phyloP scores from a whole-genome alignment of 2,113 vertebrate species.

The Dicaeum eximium region DNA sequence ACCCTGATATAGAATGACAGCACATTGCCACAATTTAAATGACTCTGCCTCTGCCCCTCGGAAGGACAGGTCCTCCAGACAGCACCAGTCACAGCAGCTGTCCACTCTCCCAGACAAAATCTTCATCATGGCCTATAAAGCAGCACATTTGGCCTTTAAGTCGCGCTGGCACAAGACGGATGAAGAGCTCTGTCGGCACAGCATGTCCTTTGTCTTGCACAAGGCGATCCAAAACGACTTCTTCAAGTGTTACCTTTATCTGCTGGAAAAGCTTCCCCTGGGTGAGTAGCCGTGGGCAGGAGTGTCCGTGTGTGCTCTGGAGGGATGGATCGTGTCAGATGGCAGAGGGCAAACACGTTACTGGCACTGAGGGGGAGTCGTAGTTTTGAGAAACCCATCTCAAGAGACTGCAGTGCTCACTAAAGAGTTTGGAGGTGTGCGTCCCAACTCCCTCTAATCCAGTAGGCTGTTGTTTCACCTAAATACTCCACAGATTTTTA shows the following conservation, averaged over 20 bases:
- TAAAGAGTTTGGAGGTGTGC: background rate
- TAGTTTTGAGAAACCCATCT: background rate
- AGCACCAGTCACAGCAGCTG: constrained; percentile 17
- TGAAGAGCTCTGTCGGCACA: constrained; percentile 86
- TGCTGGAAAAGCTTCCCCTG: constrained; percentile 87
- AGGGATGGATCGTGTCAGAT: background rate
- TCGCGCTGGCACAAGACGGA: constrained; percentile 88
- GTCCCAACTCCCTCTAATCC: background rate
- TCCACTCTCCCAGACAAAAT: background rate
- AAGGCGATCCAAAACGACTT: constrained; percentile 87
- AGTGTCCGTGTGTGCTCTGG: background rate
- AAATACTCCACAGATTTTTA: background rate
- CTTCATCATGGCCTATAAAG: constrained; percentile 73
- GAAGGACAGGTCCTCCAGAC: constrained; percentile 26
- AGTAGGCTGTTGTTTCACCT: background rate
- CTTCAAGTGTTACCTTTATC: constrained; percentile 93
- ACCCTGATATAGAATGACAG: constrained; percentile 76
- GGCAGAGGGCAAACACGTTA: background rate
- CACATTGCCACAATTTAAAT: constrained; percentile 56
- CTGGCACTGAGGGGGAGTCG: background rate
- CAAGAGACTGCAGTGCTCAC: background rate
- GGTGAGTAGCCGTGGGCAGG: constrained; percentile 78
- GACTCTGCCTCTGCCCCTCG: constrained; percentile 14
- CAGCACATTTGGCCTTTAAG: constrained; percentile 86
- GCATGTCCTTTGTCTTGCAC: constrained; percentile 92